phyloP scores from a whole-genome alignment of 2,113 vertebrate species.

The Otocyon megalotis region DNA sequence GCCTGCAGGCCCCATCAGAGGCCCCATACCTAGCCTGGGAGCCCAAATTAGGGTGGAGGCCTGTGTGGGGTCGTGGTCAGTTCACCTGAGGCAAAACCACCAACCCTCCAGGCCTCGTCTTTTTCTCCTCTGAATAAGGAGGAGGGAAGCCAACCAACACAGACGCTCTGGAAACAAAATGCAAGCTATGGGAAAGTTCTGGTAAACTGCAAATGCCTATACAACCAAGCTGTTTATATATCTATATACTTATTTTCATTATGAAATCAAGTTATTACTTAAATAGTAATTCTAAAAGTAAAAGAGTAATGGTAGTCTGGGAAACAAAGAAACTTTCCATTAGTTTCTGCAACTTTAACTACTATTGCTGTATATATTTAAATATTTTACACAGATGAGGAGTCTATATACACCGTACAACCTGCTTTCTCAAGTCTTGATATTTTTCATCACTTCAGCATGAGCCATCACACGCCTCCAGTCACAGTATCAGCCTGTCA shows the following conservation, averaged over 20 bases:
- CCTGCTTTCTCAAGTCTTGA: neutral
- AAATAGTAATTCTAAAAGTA: conserved; percentile 42
- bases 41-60: neutral
- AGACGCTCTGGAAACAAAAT: neutral
- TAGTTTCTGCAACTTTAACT: neutral
- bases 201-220: neutral
- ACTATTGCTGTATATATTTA: neutral
- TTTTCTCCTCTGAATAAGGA: neutral
- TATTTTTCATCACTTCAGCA: neutral
- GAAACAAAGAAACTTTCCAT: neutral
- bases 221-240: neutral
- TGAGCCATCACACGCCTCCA: neutral
- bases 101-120: neutral
- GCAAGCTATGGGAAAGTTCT: neutral
- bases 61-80: neutral
- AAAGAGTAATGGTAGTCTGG: neutral
- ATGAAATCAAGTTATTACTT: neutral
- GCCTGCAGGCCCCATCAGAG: neutral
- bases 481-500: neutral
- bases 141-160: neutral
- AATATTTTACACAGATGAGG: neutral
- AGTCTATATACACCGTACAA: too few species aligned
- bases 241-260: neutral
- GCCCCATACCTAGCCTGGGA: neutral
- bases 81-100: neutral